Evolutionary conservation across 2,113 vertebrate genomes (phyloP).

Genomic region (Barnardius zonarius): DNA sequence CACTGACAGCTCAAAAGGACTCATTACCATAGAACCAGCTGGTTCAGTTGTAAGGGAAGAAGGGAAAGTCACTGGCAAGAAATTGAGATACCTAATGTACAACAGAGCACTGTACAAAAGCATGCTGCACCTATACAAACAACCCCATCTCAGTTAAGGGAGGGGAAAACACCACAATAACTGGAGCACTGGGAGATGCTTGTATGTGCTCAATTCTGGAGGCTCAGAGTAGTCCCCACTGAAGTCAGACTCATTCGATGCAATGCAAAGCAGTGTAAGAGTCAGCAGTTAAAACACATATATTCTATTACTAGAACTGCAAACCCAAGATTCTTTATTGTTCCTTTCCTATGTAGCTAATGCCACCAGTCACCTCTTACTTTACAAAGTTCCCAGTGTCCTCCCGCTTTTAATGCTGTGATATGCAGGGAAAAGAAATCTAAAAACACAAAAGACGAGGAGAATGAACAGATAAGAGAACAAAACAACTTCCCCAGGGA

Average conservation of each 20-base stretch:
- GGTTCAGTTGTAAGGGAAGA: constrained; percentile 14
- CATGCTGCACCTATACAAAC: neutral
- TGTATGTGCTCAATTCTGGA: fast-evolving
- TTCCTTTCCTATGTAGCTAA: neutral
- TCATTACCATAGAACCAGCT: constrained; percentile 50
- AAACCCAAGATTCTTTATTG: neutral
- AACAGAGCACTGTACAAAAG: neutral
- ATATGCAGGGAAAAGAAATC: neutral
- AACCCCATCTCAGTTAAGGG: neutral
- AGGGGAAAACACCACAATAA: fast-evolving
- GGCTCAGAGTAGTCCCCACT: neutral
- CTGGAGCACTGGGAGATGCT: neutral
- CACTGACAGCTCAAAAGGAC: constrained; percentile 37
- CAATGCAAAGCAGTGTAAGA: neutral
- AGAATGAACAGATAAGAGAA: neutral
- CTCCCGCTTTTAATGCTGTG: neutral
- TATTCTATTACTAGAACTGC: neutral
- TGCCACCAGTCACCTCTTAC: neutral
- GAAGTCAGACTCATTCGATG: neutral
- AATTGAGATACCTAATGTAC: neutral
- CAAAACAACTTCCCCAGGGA: neutral
- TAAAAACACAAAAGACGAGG: neutral
- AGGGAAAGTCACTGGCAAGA: neutral
- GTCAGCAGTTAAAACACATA: neutral
- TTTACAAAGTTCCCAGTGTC: neutral